Evolutionary conservation across 1,140 invertebrate genomes (phyloP).

Genomic region (Drosophila santomea): DNA sequence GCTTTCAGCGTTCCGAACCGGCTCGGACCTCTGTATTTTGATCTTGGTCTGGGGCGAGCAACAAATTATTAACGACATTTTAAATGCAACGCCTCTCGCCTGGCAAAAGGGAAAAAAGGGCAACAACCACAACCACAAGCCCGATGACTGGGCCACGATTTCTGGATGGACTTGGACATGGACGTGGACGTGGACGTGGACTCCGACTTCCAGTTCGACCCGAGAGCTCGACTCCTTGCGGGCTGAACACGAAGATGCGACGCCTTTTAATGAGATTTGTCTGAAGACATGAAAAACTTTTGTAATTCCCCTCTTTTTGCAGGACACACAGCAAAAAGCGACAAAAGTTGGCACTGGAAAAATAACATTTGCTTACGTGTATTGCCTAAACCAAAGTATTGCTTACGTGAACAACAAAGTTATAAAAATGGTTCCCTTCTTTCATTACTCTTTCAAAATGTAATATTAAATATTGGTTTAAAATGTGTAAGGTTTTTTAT

Average conservation of each 20-base stretch:
- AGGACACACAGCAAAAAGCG: slow-evolving; percentile 71
- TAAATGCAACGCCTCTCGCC: slow-evolving; percentile 77
- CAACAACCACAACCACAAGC: slow-evolving; percentile 34
- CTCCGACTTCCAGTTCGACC: background rate
- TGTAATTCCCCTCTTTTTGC: slow-evolving; percentile 70
- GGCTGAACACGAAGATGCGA: slow-evolving; percentile 62
- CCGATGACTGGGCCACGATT: slow-evolving; percentile 51
- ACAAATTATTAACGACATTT: slow-evolving; percentile 84
- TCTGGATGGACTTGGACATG: slow-evolving; percentile 40
- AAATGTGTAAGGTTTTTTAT: background rate
- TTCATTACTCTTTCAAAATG: background rate
- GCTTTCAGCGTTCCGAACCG: slow-evolving; percentile 30
- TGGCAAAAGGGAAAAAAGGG: slow-evolving; percentile 43
- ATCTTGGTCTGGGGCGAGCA: slow-evolving; percentile 49
- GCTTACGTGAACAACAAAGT: too few relatives aligned
- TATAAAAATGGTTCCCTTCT: too few relatives aligned
- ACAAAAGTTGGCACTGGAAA: slow-evolving; percentile 34
- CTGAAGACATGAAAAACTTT: slow-evolving; percentile 79
- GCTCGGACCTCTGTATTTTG: slow-evolving; percentile 7
- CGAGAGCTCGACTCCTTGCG: slow-evolving; percentile 38
- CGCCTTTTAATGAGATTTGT: slow-evolving; percentile 83
- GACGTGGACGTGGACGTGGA: slow-evolving; percentile 7
- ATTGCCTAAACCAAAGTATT: too few relatives aligned
- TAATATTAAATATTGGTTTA: background rate
- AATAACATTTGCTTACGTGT: too few relatives aligned